Base-by-base conservation (phyloP, 1,140 invertebrate genomes). In the Drosophila parabipectinata region DNA sequence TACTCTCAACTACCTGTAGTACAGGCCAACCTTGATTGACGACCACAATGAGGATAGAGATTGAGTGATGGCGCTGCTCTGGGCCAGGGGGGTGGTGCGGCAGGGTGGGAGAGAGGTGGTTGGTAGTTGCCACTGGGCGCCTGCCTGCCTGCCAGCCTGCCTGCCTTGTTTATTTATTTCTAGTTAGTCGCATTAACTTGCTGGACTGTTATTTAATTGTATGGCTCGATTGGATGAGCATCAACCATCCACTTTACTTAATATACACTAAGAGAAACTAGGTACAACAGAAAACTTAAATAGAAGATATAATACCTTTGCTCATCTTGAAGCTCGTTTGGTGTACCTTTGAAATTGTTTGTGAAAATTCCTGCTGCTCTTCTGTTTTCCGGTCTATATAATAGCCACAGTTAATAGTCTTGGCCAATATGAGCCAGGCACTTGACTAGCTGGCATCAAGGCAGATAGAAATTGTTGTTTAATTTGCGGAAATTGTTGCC, bases 131-230 rank as follows among this genome's bases (percentile, higher is more conserved):
- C 63, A 69, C 66, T 50, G 48, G 52, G 37, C 37, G 32, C 28
- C 72, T 60, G n/a, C 18, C 50, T 44, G 58, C 47, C 67, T 71
- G 30, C 28, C 71, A 55, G n/a, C 18, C 50, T 44, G 58, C 48
- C 68, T 72, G 75, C 74, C 78, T 87, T 85, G 82, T 85, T 85
- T 85, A 85, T 85, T 85, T 85, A 85, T 85, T 85, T 82, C 82
- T 85, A 85, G 82, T 85, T 85, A 87, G 82, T 67, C 71, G 82
- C 82, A 75, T 81, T 87, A 82, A 60, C 83, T 82, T 21, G 66
- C 51, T 28, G 56, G 68, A 74, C 79, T 80, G 60, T 72, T 87
- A 82, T 80, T 82, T 85, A 85, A 85, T 85, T 85, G 82, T 82
- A 82, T 72, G 62, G 81, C 32, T 44, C 66, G 66, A 69, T 69